Conservation (phyloP, 2,113 vertebrate genomes). For the Chrysemys picta region DNA sequence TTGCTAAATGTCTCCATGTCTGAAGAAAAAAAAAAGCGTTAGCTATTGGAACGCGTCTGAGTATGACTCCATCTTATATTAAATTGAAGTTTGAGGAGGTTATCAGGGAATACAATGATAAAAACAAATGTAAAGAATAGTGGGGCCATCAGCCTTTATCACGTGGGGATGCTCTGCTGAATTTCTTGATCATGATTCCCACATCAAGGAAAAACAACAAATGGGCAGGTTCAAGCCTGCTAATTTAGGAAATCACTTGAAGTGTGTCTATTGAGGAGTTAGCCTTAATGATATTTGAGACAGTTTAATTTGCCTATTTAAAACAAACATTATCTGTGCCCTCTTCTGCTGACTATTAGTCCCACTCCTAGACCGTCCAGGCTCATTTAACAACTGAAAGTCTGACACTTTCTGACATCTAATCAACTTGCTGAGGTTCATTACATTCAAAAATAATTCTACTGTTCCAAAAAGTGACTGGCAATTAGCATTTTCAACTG, state of each 20-base stretch:
- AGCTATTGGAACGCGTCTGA: neutral
- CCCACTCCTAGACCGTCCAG: constrained; percentile 47
- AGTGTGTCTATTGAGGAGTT: constrained; percentile 42
- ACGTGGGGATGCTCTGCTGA: neutral
- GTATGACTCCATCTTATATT: neutral
- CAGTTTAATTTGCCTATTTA: constrained; percentile 45
- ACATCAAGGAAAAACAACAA: neutral
- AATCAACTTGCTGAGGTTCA: constrained; percentile 73
- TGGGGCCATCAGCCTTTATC: neutral
- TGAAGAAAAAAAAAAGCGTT: neutral
- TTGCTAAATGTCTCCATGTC: neutral
- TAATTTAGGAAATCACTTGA: neutral
- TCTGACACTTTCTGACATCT: constrained; percentile 65
- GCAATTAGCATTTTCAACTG: constrained; percentile 71
- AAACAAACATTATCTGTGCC: constrained; percentile 65
- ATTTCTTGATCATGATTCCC: neutral
- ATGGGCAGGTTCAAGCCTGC: neutral
- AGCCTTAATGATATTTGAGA: constrained; percentile 47
- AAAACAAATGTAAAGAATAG: neutral
- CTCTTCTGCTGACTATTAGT: constrained; percentile 50
- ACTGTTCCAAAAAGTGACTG: constrained; percentile 70
- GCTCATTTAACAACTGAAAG: constrained; percentile 78
- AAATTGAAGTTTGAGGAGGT: neutral
- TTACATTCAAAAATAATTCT: constrained; percentile 77
- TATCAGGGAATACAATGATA: neutral